Conservation (phyloP, 2,113 vertebrate species). For the Eudorcas thomsonii region DNA sequence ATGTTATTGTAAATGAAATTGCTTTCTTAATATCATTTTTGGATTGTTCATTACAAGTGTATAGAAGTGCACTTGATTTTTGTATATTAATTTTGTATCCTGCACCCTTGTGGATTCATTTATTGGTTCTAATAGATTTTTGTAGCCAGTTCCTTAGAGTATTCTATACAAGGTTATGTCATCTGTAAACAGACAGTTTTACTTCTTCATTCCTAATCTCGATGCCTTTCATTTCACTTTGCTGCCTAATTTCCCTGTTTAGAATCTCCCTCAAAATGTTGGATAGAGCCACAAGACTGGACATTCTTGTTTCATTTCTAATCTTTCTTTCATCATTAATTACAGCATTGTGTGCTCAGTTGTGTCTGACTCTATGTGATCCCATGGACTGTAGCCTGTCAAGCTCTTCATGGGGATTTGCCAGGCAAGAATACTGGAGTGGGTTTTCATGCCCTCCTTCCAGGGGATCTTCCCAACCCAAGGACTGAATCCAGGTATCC, state of each 20-base stretch:
- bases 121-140: background rate
- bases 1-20: background rate
- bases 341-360: background rate
- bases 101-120: background rate
- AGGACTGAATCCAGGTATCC: background rate
- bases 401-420: background rate
- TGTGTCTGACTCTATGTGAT: accelerated
- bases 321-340: background rate
- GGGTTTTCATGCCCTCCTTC: background rate
- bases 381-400: background rate
- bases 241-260: background rate
- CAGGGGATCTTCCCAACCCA: background rate
- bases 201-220: background rate
- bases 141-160: background rate
- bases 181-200: background rate
- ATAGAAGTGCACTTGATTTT: background rate
- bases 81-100: background rate
- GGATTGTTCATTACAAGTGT: background rate
- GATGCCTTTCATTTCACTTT: background rate
- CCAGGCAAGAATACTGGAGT: background rate
- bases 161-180: background rate
- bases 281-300: background rate
- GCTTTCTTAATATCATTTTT: background rate
- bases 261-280: background rate
- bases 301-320: background rate